Conservation (phyloP, 2,113 vertebrate genomes). For the Struthidea cinerea region DNA sequence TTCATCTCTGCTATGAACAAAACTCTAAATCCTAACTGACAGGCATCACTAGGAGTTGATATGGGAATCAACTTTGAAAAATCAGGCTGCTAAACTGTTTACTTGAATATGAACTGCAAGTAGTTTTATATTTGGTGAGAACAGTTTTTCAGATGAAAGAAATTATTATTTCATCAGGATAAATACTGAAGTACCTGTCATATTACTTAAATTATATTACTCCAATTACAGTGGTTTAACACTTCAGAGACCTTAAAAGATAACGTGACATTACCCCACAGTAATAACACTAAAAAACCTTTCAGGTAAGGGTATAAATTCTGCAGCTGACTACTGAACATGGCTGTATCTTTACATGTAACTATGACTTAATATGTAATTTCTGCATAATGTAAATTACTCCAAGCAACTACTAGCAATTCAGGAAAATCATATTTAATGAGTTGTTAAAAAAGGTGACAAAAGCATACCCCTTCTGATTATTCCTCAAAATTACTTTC, state of each 20-base stretch:
- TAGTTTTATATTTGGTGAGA: neutral
- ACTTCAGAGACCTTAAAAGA: neutral
- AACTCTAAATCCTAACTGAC: neutral
- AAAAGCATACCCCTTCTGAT: neutral
- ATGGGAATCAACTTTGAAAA: neutral
- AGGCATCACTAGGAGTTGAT: neutral
- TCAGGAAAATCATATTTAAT: neutral
- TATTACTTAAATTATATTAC: neutral
- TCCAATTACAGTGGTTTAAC: neutral
- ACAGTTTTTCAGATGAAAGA: neutral
- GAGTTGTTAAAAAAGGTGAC: neutral
- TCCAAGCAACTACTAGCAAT: neutral
- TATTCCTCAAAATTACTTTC: neutral
- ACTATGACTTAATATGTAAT: neutral
- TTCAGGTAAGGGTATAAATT: neutral
- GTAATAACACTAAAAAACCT: neutral
- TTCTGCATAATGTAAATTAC: neutral
- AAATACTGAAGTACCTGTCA: neutral
- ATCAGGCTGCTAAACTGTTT: neutral
- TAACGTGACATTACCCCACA: neutral
- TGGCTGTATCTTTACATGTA: neutral
- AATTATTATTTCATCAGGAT: neutral
- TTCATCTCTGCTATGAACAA: neutral
- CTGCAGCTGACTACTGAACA: neutral
- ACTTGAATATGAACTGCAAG: neutral